Evolutionary conservation across 1,140 invertebrate species (phyloP), one percentile per base, ranked within the genome.

Genomic region (Trissolcus basalis): DNA sequence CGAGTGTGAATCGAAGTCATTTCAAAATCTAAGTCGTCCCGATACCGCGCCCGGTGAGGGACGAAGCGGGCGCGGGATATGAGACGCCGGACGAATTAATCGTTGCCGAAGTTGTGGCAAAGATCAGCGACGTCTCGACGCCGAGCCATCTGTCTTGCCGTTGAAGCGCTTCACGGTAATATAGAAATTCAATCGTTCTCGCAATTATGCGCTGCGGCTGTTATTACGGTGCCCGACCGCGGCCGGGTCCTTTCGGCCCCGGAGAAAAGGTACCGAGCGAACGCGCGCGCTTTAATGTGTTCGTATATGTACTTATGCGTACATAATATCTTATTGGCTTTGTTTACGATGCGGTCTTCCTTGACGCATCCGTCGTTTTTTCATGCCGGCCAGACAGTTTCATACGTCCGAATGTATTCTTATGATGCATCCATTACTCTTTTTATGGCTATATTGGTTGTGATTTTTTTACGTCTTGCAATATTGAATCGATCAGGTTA

Each of bases 141-240:
- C 32, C 54, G 55, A 70, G 78, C 70, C 72, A 79, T 84, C 79
- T 72, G 77, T 85, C 79, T 84, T 79, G 32, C 55, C 47, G 72
- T 41, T 73, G 74, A 50, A 56, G 19, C 56, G 71, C 81, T 80
- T 82, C 80, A 77, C 79, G 79, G 80, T 86, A 85, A 86, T 86
- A 86, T 84, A 87, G 85, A 86, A 87, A 86, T 87, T 86, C 86
- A 87, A 87, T 87, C 85, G 84, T 82, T 83, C 82, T 80, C 73
- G 85, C 82, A 86, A 86, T 87, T 86, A 86, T 85, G 80, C 79
- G 81, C 80, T 77, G 82, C 80, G 82, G 85, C 81, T 85, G 81
- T 84, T 87, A 86, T 86, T 87, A 85, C 77, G 53, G 54, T 27
- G 53, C 69, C 50, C 71, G 79, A 77, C 73, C 77, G 81, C 32